Conservation (phyloP, 2,113 vertebrate genomes). For the Chloropsis cyanopogon region DNA sequence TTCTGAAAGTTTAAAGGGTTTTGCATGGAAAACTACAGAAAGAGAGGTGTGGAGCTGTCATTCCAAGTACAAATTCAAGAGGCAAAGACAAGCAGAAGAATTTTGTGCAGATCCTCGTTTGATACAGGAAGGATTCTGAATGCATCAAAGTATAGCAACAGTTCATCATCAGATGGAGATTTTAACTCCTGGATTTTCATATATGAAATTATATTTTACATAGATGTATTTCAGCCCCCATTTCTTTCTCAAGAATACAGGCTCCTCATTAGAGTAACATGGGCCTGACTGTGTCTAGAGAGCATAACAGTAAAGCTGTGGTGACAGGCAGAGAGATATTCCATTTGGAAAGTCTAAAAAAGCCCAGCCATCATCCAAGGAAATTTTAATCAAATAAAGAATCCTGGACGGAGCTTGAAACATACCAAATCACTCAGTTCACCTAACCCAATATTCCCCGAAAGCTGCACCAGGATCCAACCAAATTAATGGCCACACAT, state of each 20-base stretch:
- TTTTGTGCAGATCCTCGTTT: neutral
- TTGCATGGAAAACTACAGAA: neutral
- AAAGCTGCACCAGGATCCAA: neutral
- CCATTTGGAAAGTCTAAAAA: neutral
- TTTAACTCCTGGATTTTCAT: neutral
- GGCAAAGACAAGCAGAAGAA: neutral
- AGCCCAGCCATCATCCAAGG: neutral
- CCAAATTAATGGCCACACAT: neutral
- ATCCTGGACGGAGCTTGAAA: neutral
- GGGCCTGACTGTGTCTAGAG: neutral
- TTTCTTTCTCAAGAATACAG: neutral
- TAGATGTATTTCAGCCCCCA: neutral
- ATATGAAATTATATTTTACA: neutral
- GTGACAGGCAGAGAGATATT: neutral
- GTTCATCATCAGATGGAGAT: neutral
- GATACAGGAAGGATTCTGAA: neutral
- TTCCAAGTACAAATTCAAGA: neutral
- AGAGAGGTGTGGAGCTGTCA: neutral
- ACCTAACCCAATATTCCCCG: neutral
- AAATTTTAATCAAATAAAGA: neutral
- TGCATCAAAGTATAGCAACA: neutral
- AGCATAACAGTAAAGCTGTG: neutral
- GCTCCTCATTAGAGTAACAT: neutral
- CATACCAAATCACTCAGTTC: neutral
- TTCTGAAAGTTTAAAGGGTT: neutral